Evolutionary conservation across 2,888 invertebrate species (phyloP).

Genomic region (Hirtodrosophila duncani): DNA sequence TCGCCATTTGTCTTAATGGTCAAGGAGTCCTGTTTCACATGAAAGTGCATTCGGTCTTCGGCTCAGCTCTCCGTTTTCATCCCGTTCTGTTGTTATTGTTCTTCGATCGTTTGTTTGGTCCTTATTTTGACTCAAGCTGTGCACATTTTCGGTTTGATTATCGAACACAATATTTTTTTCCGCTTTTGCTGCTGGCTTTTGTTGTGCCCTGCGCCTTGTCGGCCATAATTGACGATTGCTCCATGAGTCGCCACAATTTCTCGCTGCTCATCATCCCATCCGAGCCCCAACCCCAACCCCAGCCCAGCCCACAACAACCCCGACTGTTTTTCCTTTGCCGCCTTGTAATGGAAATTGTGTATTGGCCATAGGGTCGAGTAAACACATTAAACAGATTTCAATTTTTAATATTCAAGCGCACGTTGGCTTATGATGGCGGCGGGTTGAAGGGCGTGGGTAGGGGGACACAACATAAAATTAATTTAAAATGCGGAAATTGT

Average conservation of each 20-base stretch:
- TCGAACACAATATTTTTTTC: constrained; percentile 72
- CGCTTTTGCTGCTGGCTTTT: constrained; percentile 46
- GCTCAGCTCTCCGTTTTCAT: no score
- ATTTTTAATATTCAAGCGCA: constrained; percentile 39
- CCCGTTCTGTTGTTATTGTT: constrained; percentile 14
- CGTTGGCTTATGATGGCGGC: neutral
- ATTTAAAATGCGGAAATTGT: constrained; percentile 60
- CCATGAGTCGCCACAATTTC: constrained; percentile 66
- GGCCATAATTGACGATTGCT: constrained; percentile 71
- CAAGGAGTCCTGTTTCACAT: no score
- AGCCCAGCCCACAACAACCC: constrained; percentile 8
- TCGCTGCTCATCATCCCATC: neutral
- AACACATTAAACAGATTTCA: constrained; percentile 56
- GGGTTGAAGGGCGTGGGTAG: neutral
- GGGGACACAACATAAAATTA: constrained; percentile 37
- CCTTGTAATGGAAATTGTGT: constrained; percentile 49
- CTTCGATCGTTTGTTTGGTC: constrained; percentile 15
- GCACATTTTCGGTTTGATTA: constrained; percentile 73
- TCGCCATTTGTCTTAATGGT: no score
- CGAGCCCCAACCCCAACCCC: neutral
- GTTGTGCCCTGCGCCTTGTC: constrained; percentile 44
- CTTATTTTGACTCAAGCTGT: constrained; percentile 69
- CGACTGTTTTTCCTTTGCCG: constrained; percentile 25
- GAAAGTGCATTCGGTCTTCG: no score
- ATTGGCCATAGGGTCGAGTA: constrained; percentile 39